Base-by-base conservation (phyloP, 2,797 vertebrate species). In the Gouania willdenowi region DNA sequence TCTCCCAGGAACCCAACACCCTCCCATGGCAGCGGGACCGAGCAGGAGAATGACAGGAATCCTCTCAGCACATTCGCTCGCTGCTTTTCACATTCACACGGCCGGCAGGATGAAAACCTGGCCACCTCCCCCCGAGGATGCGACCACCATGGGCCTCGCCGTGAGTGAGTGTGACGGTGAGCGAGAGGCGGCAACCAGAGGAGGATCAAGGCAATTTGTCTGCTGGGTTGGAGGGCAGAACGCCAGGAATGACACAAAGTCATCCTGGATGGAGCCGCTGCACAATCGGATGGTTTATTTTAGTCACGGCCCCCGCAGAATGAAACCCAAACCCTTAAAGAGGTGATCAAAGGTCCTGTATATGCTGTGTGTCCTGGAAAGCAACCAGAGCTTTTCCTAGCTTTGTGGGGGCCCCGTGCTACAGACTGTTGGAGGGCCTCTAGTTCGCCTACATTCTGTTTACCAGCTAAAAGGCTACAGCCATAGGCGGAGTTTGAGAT, bases 21-120 rank as follows among this genome's bases (percentile, higher is more conserved):
- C 25, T 65, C 63, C 54, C 74, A 34, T 63, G 57, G 71, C 74
- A 71, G 75, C 76, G 46, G 66, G 57, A 64, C 70, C 52, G 53
- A 57, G 71, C 50, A 38, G 60, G 56, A 75, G 86, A 88, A 87
- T 85, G 82, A 6, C 41, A 70, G 74, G 85, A 81, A 87, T 89
- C 75, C 81, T 75, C 75, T 71, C 75, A 69, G 71, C 82, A 80
- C 79, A 84, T 87, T 81, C 77, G 65, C 80, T 77, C 61, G 25
- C 69, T 56, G 71, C 80, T 87, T 86, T 78, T 74, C 81, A 85
- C 72, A 58, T 89, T 89, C 81, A 87, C 85, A 84, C 86, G 81
- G n/a, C 82, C 60, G 32, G 26, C 22, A 33, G 75, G 82, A 83
- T 80, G 72, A 78, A 75, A 86, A 75, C 67, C 32, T 40, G 15